Evolutionary conservation across 2,113 vertebrate genomes (phyloP).

Genomic region (Tragelaphus imberbis): DNA sequence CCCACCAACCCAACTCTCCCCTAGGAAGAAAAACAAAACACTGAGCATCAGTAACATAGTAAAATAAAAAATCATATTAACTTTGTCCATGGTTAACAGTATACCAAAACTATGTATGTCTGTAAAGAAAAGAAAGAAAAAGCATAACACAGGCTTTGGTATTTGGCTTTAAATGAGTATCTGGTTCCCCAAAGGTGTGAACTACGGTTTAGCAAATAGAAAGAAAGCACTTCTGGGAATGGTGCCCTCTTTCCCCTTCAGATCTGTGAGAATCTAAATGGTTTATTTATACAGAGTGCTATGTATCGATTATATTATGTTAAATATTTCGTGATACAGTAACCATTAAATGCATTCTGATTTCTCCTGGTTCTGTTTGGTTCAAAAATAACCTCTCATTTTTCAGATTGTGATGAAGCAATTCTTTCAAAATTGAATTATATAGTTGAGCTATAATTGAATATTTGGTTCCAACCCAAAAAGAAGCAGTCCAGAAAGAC

Average conservation of each 20-base stretch:
- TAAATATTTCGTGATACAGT: slow-evolving; percentile 43
- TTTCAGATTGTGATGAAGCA: slow-evolving; percentile 38
- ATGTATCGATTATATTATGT: slow-evolving; percentile 79
- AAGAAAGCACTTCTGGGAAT: slow-evolving; percentile 76
- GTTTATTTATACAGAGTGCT: slow-evolving; percentile 79
- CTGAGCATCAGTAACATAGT: slow-evolving; percentile 75
- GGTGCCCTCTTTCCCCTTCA: slow-evolving; percentile 79
- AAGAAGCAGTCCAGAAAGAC: background rate
- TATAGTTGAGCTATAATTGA: slow-evolving; percentile 12
- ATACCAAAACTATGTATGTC: slow-evolving; percentile 76
- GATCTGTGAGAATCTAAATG: slow-evolving; percentile 79
- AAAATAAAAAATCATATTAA: slow-evolving; percentile 78
- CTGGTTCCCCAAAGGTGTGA: slow-evolving; percentile 78
- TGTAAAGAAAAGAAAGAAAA: slow-evolving; percentile 69
- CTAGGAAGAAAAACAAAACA: slow-evolving; percentile 13
- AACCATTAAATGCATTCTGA: slow-evolving; percentile 13
- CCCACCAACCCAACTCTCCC: background rate
- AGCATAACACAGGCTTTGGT: slow-evolving; percentile 74
- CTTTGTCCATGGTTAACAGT: slow-evolving; percentile 74
- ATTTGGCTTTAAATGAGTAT: slow-evolving; percentile 80
- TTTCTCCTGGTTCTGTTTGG: slow-evolving; percentile 47
- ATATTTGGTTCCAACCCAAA: slow-evolving; percentile 8
- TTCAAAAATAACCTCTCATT: slow-evolving; percentile 19
- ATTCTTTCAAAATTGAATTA: slow-evolving; percentile 38
- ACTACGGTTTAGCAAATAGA: slow-evolving; percentile 59